Conservation (phyloP, 2,113 vertebrate genomes). For the Corvus cornix region DNA sequence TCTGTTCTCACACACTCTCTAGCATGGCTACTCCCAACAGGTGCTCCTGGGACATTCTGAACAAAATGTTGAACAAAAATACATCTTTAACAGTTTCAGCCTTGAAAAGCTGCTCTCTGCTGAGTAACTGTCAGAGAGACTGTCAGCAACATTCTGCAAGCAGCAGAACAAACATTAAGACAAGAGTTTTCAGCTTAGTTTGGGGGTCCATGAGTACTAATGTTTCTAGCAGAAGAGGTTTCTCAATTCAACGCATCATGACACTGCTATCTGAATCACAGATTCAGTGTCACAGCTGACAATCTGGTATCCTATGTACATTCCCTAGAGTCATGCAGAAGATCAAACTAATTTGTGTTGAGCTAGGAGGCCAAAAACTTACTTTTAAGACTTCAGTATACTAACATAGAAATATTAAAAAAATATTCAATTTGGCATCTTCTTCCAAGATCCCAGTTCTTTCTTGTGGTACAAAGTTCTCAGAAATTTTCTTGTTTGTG, state of each 20-base stretch:
- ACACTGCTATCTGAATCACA: neutral
- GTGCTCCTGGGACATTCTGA: slow-evolving; percentile 48
- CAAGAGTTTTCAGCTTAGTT: neutral
- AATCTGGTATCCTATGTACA: neutral
- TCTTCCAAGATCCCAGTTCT: neutral
- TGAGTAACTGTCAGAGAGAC: slow-evolving; percentile 37
- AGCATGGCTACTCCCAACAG: neutral
- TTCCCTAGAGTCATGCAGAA: neutral
- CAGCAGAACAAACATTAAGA: slow-evolving; percentile 42
- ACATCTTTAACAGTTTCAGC: slow-evolving; percentile 27
- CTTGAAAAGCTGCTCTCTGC: slow-evolving; percentile 46
- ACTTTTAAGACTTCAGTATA: neutral
- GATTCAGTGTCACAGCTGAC: neutral
- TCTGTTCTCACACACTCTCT: neutral
- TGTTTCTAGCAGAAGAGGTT: neutral
- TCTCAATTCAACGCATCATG: neutral
- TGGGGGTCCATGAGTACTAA: neutral
- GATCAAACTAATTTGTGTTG: neutral
- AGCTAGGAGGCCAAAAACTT: neutral
- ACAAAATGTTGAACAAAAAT: slow-evolving; percentile 39
- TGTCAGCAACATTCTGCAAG: slow-evolving; percentile 29
- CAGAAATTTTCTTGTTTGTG: neutral
- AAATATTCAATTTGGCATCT: neutral
- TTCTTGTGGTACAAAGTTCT: neutral
- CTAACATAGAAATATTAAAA: neutral